Base-by-base conservation (phyloP, 2,888 invertebrate species). In the Malthinus seriepunctatus region DNA sequence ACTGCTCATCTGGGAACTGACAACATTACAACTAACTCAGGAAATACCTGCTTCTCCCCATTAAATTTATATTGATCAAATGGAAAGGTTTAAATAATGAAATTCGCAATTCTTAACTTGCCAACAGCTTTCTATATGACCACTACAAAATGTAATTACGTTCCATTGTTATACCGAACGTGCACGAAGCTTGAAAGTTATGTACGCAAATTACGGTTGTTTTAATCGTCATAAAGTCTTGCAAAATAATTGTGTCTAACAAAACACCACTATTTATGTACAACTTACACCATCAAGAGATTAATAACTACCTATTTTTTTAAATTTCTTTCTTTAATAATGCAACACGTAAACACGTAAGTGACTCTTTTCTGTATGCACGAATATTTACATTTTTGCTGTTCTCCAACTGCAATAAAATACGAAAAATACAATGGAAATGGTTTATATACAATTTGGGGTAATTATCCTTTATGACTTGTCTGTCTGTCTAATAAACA, bases 161-260 rank as follows among this genome's bases (percentile, higher is more conserved):
- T 39, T 39, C 8, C 39, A 39, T 39, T 39, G 39, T 39, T 39
- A 39, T 39, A 15, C 15, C 12, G 11, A 39, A 39, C 15, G 39
- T 23, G 23, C 23, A 23, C 23, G 23, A 23, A 23, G 35, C 15
- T 37, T 23, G 9, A 23, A 47, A 53, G 35, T 50, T 56, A 42
- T 56, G 45, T 44, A 32, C 33, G 32, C 45, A 33, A 50, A 56
- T 56, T 56, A 56, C 10, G 44, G 45, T 44, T 32, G 35, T 50
- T 56, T 56, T 50, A 42, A 33, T 15, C 38, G 44, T 15, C 38
- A 45, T 45, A 56, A 56, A 56, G 35, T 35, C 56, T 50, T 50
- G 37, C 50, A 49, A 56, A 56, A 50, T 56, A 50, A 56, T 56
- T 50, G 49, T 44, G 50, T 56, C 50, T 31, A 10, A 51, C 35